phyloP scores from a whole-genome alignment of 1,140 invertebrate genomes.

The Formica exsecta region DNA sequence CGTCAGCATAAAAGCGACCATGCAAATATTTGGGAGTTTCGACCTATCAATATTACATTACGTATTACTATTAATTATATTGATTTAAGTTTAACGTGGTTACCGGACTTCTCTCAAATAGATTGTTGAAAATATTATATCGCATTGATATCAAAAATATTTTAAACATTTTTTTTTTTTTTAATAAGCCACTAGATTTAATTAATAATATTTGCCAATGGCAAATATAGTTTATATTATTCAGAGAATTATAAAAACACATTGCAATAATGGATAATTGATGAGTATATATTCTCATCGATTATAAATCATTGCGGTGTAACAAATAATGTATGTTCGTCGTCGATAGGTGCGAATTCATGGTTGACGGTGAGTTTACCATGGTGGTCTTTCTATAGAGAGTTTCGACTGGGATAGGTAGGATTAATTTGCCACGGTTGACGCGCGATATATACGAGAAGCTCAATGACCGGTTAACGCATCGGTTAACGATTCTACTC shows the following conservation, averaged over 20 bases:
- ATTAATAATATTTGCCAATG: not conserved
- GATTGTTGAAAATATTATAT: not conserved
- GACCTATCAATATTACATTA: not conserved
- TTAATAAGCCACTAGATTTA: not conserved
- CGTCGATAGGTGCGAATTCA: not conserved
- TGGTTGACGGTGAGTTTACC: not conserved
- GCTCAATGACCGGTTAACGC: conserved; percentile 19
- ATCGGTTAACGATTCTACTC: not conserved
- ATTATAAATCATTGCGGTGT: not conserved
- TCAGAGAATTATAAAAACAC: not conserved
- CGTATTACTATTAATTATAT: not conserved
- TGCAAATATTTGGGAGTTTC: conserved; percentile 12
- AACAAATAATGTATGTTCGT: not conserved
- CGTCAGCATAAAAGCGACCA: not conserved
- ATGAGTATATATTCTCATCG: not conserved
- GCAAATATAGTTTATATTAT: not conserved
- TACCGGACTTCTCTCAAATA: not conserved
- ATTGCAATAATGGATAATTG: not conserved
- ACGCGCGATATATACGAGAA: conserved; percentile 10
- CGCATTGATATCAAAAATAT: not conserved
- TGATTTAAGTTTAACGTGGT: not conserved
- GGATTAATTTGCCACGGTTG: conserved; percentile 19
- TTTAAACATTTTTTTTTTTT: not conserved
- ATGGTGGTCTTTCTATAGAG: not conserved
- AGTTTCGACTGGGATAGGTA: not conserved